Evolutionary conservation across 2,797 vertebrate genomes (phyloP).

Genomic region (Coilia nasus): DNA sequence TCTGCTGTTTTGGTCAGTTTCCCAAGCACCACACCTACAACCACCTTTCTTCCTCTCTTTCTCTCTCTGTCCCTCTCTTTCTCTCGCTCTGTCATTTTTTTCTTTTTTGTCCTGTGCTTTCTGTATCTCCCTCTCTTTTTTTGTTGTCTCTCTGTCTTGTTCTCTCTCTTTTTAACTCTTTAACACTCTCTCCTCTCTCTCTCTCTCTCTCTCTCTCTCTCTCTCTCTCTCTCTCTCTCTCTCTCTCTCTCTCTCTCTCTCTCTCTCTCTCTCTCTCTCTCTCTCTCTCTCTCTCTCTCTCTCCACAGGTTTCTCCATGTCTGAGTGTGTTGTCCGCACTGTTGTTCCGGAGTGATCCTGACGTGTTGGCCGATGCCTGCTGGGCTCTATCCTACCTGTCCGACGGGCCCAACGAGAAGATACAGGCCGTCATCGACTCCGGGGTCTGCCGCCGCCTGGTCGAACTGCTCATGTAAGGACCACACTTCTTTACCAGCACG

Average conservation of each 20-base stretch:
- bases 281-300: constrained; percentile 50
- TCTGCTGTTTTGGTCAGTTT: background rate
- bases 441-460: constrained; percentile 89
- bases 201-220: background rate
- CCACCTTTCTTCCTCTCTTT: background rate
- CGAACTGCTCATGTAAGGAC: constrained; percentile 88
- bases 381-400: constrained; percentile 93
- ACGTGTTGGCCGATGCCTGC: constrained; percentile 89
- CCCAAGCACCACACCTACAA: background rate
- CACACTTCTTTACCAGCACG: background rate
- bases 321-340: constrained; percentile 86
- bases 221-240: background rate
- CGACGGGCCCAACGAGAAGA: constrained; percentile 91
- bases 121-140: background rate
- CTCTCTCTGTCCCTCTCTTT: background rate
- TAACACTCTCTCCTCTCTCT: background rate
- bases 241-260: background rate
- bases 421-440: constrained; percentile 91
- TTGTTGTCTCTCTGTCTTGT: background rate
- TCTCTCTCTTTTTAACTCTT: background rate
- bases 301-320: constrained; percentile 83
- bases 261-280: constrained; percentile 16
- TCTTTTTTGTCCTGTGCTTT: background rate
- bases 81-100: background rate
- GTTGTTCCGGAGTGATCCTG: constrained; percentile 88